A percentile compares a stretch with the other conserved stretches of the same genome.
phyloP scores from a whole-genome alignment of 2,113 vertebrate genomes.

The Microcebus griseorufus region DNA sequence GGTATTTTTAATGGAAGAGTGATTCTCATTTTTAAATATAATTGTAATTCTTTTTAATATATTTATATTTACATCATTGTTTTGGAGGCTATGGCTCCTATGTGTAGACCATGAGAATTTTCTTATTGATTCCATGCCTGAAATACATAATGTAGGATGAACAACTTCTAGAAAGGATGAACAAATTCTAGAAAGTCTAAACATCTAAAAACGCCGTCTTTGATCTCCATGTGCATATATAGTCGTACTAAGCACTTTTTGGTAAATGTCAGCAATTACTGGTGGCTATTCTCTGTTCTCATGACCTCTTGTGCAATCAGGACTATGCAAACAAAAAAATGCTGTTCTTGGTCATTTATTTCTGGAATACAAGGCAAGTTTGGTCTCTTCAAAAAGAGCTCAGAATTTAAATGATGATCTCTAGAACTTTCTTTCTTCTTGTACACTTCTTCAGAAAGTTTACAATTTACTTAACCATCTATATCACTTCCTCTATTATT shows the following conservation, averaged over 20 bases:
- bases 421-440: background rate
- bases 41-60: background rate
- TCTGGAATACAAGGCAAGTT: slow-evolving; percentile 60
- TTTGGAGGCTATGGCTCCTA: background rate
- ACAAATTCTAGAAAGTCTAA: background rate
- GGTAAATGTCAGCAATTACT: slow-evolving; percentile 52
- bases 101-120: background rate
- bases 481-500: background rate
- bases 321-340: slow-evolving; percentile 46
- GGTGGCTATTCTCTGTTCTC: background rate
- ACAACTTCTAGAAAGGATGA: background rate
- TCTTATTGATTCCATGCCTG: background rate
- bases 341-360: background rate
- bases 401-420: slow-evolving; percentile 44
- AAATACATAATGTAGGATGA: slow-evolving; percentile 2
- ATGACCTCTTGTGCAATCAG: slow-evolving; percentile 27
- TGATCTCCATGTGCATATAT: background rate
- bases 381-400: background rate
- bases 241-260: slow-evolving; percentile 40
- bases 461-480: background rate
- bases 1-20: background rate
- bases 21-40: background rate
- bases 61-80: background rate
- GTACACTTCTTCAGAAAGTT: slow-evolving; percentile 6
- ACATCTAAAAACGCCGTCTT: background rate